phyloP scores from a whole-genome alignment of 2,797 vertebrate species.

The Molossus alvarezi region DNA sequence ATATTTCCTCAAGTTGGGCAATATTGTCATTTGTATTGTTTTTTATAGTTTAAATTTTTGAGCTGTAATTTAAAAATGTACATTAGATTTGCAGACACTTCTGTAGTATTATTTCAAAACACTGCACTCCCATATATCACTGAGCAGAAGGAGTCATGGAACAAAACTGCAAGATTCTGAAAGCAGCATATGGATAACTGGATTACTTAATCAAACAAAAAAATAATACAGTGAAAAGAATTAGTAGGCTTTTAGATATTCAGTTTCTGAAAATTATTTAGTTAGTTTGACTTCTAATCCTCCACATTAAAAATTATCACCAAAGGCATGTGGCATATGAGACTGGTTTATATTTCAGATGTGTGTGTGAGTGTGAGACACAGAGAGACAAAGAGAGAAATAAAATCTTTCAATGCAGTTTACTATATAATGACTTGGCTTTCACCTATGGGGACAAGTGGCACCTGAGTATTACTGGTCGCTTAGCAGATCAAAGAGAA shows the following conservation, averaged over 20 bases:
- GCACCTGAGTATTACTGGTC: conserved; percentile 57
- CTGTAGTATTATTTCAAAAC: conserved; percentile 36
- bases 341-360: conserved; percentile 15
- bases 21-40: not conserved
- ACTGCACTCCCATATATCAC: not conserved
- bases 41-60: not conserved
- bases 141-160: not conserved
- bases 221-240: conserved; percentile 56
- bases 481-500: conserved; percentile 78
- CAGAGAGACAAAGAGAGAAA: not conserved
- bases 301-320: not conserved
- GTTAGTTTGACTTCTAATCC: not conserved
- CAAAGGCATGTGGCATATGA: not conserved
- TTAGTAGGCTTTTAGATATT: not conserved
- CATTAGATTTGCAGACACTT: not conserved
- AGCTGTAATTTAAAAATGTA: conserved; percentile 8
- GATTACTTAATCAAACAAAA: conserved; percentile 31
- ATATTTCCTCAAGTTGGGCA: not conserved
- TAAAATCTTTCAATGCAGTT: conserved; percentile 10
- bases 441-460: conserved; percentile 67
- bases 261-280: conserved; percentile 34
- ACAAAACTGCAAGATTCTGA: conserved; percentile 23
- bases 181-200: not conserved
- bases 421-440: conserved; percentile 64
- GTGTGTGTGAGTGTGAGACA: not conserved